Evolutionary conservation across 2,888 invertebrate species (phyloP).

Genomic region (Taphrorychus bicolor): DNA sequence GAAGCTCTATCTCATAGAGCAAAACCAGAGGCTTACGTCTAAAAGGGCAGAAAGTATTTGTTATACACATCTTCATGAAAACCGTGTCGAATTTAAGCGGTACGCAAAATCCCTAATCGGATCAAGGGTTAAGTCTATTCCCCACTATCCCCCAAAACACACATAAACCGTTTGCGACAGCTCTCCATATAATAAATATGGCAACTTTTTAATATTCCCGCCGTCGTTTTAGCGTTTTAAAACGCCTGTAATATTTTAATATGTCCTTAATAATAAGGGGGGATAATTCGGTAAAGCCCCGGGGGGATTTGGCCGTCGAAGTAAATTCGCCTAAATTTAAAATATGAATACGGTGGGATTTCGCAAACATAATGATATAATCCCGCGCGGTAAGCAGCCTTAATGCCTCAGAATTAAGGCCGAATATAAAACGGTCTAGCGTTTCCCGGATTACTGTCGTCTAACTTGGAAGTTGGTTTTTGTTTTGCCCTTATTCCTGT

Average conservation of each 20-base stretch:
- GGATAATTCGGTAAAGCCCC: constrained; percentile 26
- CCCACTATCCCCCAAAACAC: too few relatives aligned
- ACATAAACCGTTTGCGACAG: neutral
- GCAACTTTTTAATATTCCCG: neutral
- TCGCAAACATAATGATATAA: constrained; percentile 39
- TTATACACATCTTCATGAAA: too few relatives aligned
- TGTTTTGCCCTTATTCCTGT: neutral
- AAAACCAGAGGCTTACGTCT: too few relatives aligned
- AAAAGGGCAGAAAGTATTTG: too few relatives aligned
- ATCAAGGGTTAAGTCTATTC: too few relatives aligned
- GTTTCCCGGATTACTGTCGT: constrained; percentile 31
- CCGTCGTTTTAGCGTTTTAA: neutral
- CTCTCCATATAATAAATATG: neutral
- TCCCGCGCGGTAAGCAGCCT: constrained; percentile 39
- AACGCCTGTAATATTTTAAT: constrained; percentile 13
- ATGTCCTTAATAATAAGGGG: constrained; percentile 32
- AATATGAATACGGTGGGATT: constrained; percentile 39
- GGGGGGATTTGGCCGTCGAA: constrained; percentile 33
- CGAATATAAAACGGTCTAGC: constrained; percentile 35
- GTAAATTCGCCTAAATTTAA: constrained; percentile 37
- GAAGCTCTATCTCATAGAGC: too few relatives aligned
- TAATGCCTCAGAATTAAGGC: constrained; percentile 37
- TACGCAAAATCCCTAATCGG: too few relatives aligned
- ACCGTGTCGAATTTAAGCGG: too few relatives aligned
- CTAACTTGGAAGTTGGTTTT: constrained; percentile 14